A percentile compares a stretch with the other conserved stretches of the same genome.
These are phyloP conservation scores for Lycaon pictus DNA, from an alignment of 2,113 vertebrate genomes.

Conservation along the genomic window DNA sequence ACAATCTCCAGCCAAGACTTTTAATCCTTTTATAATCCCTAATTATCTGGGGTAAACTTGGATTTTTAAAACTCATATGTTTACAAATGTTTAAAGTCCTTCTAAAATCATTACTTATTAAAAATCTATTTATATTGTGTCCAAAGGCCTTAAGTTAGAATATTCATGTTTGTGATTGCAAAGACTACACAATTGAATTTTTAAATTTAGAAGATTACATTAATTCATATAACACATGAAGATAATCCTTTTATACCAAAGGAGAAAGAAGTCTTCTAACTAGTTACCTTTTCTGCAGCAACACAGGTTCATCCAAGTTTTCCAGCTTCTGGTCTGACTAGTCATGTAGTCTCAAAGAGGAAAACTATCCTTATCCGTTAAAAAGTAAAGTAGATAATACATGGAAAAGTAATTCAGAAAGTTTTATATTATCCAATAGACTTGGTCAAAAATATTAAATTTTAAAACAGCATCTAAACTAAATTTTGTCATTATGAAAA, in stretches of 20 bases:
- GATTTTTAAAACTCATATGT: conserved; percentile 4
- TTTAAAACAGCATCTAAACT: conserved; percentile 42
- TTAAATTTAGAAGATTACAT: conserved; percentile 47
- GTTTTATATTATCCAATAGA: conserved; percentile 10
- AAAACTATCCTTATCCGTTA: conserved; percentile 27
- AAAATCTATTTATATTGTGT: conserved; percentile 22
- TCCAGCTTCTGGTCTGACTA: not conserved
- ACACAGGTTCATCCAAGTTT: not conserved
- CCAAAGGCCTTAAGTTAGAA: not conserved
- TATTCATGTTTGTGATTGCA: not conserved
- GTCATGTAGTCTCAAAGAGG: conserved; percentile 16
- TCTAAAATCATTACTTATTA: conserved; percentile 40
- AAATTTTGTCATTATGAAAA: conserved; percentile 24
- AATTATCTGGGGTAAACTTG: conserved; percentile 32
- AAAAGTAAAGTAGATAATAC: not conserved
- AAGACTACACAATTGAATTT: conserved; percentile 28
- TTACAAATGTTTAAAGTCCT: conserved; percentile 50
- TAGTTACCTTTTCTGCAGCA: not conserved
- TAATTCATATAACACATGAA: not conserved
- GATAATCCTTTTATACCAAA: not conserved
- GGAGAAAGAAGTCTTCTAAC: conserved; percentile 33
- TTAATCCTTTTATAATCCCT: conserved; percentile 65
- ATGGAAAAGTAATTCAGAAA: conserved; percentile 31
- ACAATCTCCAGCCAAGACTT: conserved; percentile 60
- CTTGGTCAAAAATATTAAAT: conserved; percentile 35